Conservation (phyloP, 2,888 invertebrate species). For the Lasius platythorax region DNA sequence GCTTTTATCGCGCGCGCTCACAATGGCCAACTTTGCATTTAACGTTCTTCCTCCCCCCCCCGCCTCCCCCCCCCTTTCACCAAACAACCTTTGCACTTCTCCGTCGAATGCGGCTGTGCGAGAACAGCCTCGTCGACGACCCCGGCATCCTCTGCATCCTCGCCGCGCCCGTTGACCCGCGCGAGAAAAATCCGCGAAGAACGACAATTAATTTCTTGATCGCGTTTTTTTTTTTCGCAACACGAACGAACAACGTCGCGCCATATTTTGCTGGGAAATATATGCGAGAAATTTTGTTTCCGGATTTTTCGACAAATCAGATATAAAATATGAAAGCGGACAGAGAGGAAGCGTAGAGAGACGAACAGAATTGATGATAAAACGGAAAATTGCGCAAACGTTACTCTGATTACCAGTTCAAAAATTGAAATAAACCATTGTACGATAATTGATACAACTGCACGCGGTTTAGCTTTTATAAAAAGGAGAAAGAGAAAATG, state of each 20-base stretch:
- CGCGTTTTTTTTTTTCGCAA: neutral
- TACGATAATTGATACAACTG: neutral
- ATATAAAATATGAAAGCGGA: neutral
- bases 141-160: slow-evolving; percentile 27
- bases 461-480: neutral
- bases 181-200: slow-evolving; percentile 33
- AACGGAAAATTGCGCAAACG: neutral
- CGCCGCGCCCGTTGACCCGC: neutral
- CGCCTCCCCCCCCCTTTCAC: too few relatives aligned
- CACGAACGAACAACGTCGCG: neutral
- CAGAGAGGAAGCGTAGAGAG: neutral
- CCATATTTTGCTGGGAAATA: slow-evolving; percentile 1
- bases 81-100: slow-evolving; percentile 32
- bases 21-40: slow-evolving; percentile 60
- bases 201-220: slow-evolving; percentile 15
- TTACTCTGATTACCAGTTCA: neutral
- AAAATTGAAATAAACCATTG: slow-evolving; percentile 22
- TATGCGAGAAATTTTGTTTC: neutral
- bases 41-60: slow-evolving; percentile 34
- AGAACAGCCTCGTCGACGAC: slow-evolving; percentile 8
- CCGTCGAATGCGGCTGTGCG: slow-evolving; percentile 21
- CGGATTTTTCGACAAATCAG: neutral
- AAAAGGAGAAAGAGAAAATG: neutral
- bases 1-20: slow-evolving; percentile 59
- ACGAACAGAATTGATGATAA: neutral